A percentile compares a stretch with the other conserved stretches of the same genome.
phyloP scores from a whole-genome alignment of 53 echinoderm and acorn worm species.

The Paelopatides confundens region DNA sequence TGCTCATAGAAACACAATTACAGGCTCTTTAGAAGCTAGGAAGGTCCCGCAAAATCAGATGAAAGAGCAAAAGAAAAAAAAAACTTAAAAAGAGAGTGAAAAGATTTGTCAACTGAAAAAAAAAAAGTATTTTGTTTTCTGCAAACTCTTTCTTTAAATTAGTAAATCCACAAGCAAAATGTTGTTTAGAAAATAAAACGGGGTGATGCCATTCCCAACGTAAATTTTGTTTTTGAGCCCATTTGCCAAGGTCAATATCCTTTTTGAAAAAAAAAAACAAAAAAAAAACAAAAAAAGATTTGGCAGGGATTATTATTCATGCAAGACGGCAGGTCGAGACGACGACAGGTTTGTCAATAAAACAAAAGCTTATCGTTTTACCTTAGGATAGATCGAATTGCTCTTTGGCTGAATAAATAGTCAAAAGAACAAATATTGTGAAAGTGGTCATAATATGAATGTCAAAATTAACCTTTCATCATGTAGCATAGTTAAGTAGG shows the following conservation, averaged over 20 bases:
- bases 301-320: slow-evolving; percentile 1
- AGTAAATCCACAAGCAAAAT: too few species aligned
- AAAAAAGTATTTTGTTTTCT: not conserved
- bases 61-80: not conserved
- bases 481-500: too few species aligned
- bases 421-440: not conserved
- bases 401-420: slow-evolving; percentile 10
- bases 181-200: too few species aligned
- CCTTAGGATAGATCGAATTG: slow-evolving; percentile 48
- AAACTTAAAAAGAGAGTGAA: not conserved
- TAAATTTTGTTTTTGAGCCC: not conserved
- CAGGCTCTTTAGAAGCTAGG: not conserved
- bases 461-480: not conserved
- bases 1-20: not conserved
- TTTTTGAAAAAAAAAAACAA: too few species aligned
- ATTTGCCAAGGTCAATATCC: too few species aligned
- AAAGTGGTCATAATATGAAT: too few species aligned
- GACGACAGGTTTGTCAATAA: not conserved
- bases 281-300: not conserved
- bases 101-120: not conserved
- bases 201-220: not conserved
- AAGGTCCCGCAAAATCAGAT: not conserved
- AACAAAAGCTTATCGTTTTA: not conserved
- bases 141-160: too few species aligned
- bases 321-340: not conserved